A percentile compares a stretch with the other conserved stretches of the same genome.
Conservation (phyloP, 2,113 vertebrate genomes). For the Mixornis gularis region DNA sequence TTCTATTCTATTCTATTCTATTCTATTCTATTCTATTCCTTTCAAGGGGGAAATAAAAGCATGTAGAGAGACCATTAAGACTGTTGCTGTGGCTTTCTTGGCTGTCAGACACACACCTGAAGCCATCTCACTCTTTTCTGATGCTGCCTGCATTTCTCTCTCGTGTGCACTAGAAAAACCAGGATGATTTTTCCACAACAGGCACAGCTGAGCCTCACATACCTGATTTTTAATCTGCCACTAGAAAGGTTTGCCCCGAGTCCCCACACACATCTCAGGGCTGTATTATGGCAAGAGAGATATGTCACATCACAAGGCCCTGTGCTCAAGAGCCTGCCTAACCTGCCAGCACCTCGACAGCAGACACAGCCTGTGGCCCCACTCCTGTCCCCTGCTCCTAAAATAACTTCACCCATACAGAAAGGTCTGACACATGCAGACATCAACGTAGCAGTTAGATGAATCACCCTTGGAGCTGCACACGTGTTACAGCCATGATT, state of each 20-base stretch:
- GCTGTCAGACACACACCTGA: neutral
- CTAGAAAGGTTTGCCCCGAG: neutral
- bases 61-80: neutral
- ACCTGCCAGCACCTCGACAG: neutral
- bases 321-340: neutral
- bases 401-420: neutral
- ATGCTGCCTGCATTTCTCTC: neutral
- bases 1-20: neutral
- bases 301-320: neutral
- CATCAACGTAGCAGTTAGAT: neutral
- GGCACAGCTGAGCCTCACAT: neutral
- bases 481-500: neutral
- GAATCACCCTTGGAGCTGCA: neutral
- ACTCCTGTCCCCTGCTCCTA: neutral
- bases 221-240: neutral
- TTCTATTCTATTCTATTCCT: neutral
- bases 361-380: neutral
- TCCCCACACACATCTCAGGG: neutral
- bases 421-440: neutral
- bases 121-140: neutral
- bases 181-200: neutral
- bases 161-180: fast-evolving
- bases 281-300: neutral
- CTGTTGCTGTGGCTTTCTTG: neutral
- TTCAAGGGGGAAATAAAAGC: neutral